Percentiles rank a stretch among this genome's conserved stretches.
phyloP scores from a whole-genome alignment of 2,888 invertebrate species.

The Trichopoda pennipes region DNA sequence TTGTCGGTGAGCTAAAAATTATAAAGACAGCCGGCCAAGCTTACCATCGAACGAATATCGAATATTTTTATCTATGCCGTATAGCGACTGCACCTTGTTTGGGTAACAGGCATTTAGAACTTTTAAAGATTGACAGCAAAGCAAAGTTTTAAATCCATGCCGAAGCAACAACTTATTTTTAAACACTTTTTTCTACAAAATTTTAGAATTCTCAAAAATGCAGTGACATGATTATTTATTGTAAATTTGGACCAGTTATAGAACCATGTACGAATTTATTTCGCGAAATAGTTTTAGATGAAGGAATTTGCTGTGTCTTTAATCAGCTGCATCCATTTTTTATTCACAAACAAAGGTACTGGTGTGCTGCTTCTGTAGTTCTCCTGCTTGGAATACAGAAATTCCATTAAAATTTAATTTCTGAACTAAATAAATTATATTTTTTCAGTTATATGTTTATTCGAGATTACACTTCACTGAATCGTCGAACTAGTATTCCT shows the following conservation, averaged over 20 bases:
- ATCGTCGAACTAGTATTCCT: slow-evolving; percentile 44
- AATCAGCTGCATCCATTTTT: slow-evolving; percentile 84
- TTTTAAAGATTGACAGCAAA: too few relatives aligned
- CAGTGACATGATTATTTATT: slow-evolving; percentile 85
- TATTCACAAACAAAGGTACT: slow-evolving; percentile 44
- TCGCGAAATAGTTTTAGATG: slow-evolving; percentile 88
- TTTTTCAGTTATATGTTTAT: slow-evolving; percentile 38
- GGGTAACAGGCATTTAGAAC: too few relatives aligned
- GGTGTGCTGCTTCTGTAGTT: not conserved
- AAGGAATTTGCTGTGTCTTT: slow-evolving; percentile 90
- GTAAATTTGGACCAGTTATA: slow-evolving; percentile 85
- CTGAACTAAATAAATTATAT: not conserved
- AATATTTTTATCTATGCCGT: too few relatives aligned
- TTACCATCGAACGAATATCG: too few relatives aligned
- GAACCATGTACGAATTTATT: slow-evolving; percentile 85
- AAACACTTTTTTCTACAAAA: not conserved
- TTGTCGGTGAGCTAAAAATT: too few relatives aligned
- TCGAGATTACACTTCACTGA: slow-evolving; percentile 44
- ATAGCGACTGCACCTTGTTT: too few relatives aligned
- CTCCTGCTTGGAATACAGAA: too few relatives aligned
- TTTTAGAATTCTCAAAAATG: slow-evolving; percentile 83
- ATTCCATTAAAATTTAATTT: too few relatives aligned
- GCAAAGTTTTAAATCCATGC: too few relatives aligned
- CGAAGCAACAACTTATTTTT: too few relatives aligned
- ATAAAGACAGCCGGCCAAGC: too few relatives aligned